A percentile compares a stretch with the other conserved stretches of the same genome.
phyloP scores from a whole-genome alignment of 2,113 vertebrate species.

The Strix uralensis region DNA sequence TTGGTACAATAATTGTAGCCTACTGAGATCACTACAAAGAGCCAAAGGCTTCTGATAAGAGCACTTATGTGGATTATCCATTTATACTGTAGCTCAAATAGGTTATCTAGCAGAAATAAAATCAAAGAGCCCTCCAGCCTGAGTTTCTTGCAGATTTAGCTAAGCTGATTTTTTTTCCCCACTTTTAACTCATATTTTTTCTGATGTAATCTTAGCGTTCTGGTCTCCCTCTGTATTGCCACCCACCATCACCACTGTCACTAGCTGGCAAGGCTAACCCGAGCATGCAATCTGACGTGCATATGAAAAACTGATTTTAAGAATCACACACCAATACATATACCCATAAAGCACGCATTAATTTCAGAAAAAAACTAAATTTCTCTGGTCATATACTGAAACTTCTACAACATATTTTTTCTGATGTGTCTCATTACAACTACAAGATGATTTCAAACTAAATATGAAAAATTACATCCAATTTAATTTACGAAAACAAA shows the following conservation, averaged over 20 bases:
- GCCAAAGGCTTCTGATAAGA: slow-evolving; percentile 61
- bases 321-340: neutral
- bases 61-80: slow-evolving; percentile 62
- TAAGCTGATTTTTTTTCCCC: neutral
- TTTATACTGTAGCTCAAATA: slow-evolving; percentile 59
- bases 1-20: slow-evolving; percentile 5
- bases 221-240: neutral
- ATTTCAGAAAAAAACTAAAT: neutral
- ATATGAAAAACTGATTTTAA: neutral
- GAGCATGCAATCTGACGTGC: neutral
- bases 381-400: neutral
- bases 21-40: slow-evolving; percentile 42
- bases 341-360: neutral
- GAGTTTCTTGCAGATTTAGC: slow-evolving; percentile 52
- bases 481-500: neutral
- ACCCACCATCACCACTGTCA: neutral
- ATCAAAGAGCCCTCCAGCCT: slow-evolving; percentile 32
- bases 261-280: neutral
- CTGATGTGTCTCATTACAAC: neutral
- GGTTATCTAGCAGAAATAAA: slow-evolving; percentile 57
- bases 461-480: neutral
- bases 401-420: neutral
- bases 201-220: neutral
- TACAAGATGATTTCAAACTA: neutral
- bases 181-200: neutral